Percentiles rank a stretch among this genome's conserved stretches.
Conservation (phyloP, 2,113 vertebrate species). For the Osmerus mordax region DNA sequence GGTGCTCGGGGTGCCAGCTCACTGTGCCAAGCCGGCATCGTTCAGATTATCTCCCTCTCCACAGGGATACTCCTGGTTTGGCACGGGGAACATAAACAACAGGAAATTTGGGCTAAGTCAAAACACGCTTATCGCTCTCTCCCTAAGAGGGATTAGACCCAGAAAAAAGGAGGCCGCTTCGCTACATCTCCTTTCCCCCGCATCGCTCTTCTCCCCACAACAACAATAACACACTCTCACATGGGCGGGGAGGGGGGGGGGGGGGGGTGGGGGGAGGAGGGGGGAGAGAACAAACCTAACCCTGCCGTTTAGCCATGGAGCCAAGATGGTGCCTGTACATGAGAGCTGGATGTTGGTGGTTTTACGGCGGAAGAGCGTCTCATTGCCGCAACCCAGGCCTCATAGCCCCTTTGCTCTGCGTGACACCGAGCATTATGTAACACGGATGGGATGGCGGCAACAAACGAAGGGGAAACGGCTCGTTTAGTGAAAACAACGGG, state of each 20-base stretch:
- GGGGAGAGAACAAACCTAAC: no score
- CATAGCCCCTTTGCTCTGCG: no score
- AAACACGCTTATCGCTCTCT: slow-evolving; percentile 62
- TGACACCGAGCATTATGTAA: no score
- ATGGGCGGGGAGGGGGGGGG: no score
- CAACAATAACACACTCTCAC: slow-evolving; percentile 17
- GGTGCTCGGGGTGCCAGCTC: slow-evolving; percentile 43
- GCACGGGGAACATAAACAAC: slow-evolving; percentile 62
- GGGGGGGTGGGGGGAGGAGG: no score
- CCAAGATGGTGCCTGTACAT: no score
- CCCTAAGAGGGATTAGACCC: slow-evolving; percentile 64
- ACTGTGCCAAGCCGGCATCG: slow-evolving; percentile 53
- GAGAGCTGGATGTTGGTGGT: no score
- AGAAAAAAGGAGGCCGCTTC: slow-evolving; percentile 35
- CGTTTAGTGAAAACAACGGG: background rate
- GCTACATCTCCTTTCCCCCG: slow-evolving; percentile 26
- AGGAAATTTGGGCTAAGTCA: slow-evolving; percentile 62
- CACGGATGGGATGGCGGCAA: no score
- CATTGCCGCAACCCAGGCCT: no score
- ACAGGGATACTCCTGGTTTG: slow-evolving; percentile 60
- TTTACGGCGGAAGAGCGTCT: no score
- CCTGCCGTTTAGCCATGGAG: no score
- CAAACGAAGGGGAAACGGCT: no score
- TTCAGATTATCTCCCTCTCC: slow-evolving; percentile 57
- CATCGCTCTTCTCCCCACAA: slow-evolving; percentile 15